Evolutionary conservation across 2,797 vertebrate genomes (phyloP).

Genomic region (Trachops cirrhosus): DNA sequence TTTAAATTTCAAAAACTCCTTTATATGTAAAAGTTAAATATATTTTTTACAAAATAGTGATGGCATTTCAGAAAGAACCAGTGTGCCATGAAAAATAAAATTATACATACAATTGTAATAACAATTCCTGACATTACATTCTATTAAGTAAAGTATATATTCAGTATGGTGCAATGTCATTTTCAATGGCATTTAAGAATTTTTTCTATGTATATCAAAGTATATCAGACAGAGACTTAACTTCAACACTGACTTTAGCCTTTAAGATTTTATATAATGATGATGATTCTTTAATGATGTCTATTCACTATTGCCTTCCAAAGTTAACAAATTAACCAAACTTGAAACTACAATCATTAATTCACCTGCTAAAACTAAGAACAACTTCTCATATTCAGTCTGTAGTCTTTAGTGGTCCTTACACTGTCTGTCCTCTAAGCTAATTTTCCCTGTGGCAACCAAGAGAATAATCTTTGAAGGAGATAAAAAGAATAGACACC

Average conservation of each 20-base stretch:
- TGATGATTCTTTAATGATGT: background rate
- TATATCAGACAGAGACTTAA: background rate
- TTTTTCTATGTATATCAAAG: background rate
- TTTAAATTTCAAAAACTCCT: slow-evolving; percentile 42
- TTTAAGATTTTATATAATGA: background rate
- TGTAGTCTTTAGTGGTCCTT: background rate
- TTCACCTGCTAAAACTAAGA: background rate
- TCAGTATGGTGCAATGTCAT: background rate
- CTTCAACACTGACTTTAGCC: background rate
- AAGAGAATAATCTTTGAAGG: background rate
- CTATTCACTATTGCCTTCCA: background rate
- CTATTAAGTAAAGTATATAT: background rate
- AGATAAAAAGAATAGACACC: background rate
- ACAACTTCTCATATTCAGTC: background rate
- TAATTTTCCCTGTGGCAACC: background rate
- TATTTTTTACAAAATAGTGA: background rate
- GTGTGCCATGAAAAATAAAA: background rate
- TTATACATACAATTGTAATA: background rate
- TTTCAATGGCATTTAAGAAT: background rate
- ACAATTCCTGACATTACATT: background rate
- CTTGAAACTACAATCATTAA: background rate
- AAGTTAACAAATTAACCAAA: background rate
- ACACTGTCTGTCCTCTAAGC: background rate
- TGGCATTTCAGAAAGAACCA: slow-evolving; percentile 11
- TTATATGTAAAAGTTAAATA: slow-evolving; percentile 45